Evolutionary conservation across 2,797 vertebrate species (phyloP), one percentile per base, ranked within the genome.

Genomic region (Ctenosaura bakeri): DNA sequence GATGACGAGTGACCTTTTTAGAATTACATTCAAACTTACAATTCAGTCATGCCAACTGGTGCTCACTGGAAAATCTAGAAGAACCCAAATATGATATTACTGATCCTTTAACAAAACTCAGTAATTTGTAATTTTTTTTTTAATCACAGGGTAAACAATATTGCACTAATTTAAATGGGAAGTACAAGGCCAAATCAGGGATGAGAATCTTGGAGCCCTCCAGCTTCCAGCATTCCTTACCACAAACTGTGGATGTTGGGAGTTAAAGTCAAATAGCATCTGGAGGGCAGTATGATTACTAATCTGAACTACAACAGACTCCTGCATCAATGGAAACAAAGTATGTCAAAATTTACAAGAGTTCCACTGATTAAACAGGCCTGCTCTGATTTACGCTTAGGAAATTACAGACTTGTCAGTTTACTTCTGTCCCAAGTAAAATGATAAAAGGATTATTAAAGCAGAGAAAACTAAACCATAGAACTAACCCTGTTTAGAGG

Each of bases 91-190:
- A 54, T 54, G 22, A 81, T 69, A 71, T 24, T 38, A 50, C 4
- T 42, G 78, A 80, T 56, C 78, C 38, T 88, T 88, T 88, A 56
- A 71, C 50, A 88, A 69, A 88, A 71, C 8, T 71, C 29, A 56
- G 78, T 18, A 71, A 74, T 35, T 24, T 42, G 24, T 52, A 38
- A 29, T 52, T 52, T 38, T 46, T 83, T 56, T 35, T 83, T 59
- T 10, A 22, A 71, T 26, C 81, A 50, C 46, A 54, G 38, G 5
- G 26, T 29, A 78, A 54, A 26, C 56, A 87, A 81, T 16, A 4
- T 26, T 26, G 69, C 42, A 42, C 6, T 24, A 20, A 6, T 81
- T 81, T 87, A 50, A 69, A 69, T 32, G 66, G 66, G 66, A 32
- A 8, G 9, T 7, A 29, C 24, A 69, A 29, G 66, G 66, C 66